A percentile compares a stretch with the other conserved stretches of the same genome.
phyloP scores from a whole-genome alignment of 1,140 invertebrate genomes.

The Apis dorsata region DNA sequence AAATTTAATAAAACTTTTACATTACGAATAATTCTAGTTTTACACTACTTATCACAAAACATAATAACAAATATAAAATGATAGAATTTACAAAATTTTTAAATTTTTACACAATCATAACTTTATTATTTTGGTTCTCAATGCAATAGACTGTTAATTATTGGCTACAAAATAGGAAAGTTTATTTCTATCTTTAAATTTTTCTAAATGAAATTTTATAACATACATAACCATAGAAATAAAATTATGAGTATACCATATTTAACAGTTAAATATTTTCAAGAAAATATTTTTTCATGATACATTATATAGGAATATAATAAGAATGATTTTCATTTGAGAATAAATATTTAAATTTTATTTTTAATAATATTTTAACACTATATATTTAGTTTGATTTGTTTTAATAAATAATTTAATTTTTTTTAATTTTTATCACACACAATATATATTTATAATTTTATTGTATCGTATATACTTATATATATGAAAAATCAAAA shows the following conservation, averaged over 20 bases:
- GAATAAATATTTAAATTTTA: no score
- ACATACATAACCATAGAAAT: not conserved
- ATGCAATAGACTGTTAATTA: no score
- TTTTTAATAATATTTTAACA: no score
- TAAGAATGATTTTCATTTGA: no score
- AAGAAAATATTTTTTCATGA: not conserved
- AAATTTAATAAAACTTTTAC: not conserved
- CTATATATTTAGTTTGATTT: no score
- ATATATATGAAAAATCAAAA: no score
- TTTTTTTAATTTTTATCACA: no score
- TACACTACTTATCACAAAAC: not conserved
- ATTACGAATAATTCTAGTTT: not conserved
- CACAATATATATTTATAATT: no score
- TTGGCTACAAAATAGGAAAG: not conserved
- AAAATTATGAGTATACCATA: not conserved
- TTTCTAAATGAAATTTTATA: not conserved
- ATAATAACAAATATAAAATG: not conserved
- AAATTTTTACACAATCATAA: not conserved
- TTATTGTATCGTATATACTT: no score
- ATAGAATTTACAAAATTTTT: not conserved
- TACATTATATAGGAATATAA: no score
- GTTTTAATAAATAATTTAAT: no score
- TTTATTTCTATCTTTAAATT: not conserved
- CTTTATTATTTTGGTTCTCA: not conserved
- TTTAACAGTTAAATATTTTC: not conserved